These are phyloP conservation scores for Rhinatrema bivittatum DNA, from an alignment of 2,797 vertebrate species.

Conservation along the genomic window DNA sequence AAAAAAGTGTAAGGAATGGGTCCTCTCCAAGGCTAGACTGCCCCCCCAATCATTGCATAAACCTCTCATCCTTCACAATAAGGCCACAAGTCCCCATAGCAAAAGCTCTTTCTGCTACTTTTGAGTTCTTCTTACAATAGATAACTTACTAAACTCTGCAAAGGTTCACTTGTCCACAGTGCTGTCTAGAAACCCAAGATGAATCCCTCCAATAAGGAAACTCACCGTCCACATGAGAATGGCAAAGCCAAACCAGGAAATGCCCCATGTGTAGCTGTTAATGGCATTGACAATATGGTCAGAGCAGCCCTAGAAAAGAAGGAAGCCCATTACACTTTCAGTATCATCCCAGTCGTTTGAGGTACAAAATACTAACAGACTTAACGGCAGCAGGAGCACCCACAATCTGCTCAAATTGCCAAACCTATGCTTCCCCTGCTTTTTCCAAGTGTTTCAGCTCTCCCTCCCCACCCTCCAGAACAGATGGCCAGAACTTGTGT, in stretches of 20 bases:
- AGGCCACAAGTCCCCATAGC: too few relatives aligned
- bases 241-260: conserved; percentile 69
- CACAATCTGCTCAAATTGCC: too few relatives aligned
- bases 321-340: too few relatives aligned
- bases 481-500: too few relatives aligned
- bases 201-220: not conserved
- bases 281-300: conserved; percentile 50
- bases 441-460: too few relatives aligned
- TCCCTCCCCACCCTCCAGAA: too few relatives aligned
- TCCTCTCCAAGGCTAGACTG: not conserved
- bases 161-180: not conserved
- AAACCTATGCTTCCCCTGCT: too few relatives aligned
- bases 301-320: conserved; percentile 56
- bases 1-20: not conserved
- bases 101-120: not conserved
- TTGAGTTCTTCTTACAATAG: too few relatives aligned
- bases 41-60: not conserved
- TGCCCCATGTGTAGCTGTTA: conserved; percentile 60
- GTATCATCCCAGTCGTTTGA: too few relatives aligned
- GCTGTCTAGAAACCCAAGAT: not conserved
- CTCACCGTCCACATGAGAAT: conserved; percentile 69
- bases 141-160: too few relatives aligned
- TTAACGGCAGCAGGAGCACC: too few relatives aligned
- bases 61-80: not conserved
- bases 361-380: too few relatives aligned